Percentiles rank a stretch among this genome's conserved stretches.
These are phyloP conservation scores for Odocoileus hemionus DNA, from an alignment of 2,113 vertebrate genomes.

Conservation along the genomic window DNA sequence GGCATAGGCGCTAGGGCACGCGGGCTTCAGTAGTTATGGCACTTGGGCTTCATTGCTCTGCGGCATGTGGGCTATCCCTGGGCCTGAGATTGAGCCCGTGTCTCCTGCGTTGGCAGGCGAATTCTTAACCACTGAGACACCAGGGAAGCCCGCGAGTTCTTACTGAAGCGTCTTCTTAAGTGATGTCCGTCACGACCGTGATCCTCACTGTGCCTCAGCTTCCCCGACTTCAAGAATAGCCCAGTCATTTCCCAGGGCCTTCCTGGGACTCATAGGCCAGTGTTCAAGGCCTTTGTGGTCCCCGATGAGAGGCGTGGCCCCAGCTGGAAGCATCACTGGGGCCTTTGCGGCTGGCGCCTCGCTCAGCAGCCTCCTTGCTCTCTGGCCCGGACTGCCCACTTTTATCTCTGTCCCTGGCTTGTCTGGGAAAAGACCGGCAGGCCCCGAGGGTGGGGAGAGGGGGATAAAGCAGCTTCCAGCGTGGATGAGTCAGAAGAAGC, in stretches of 20 bases:
- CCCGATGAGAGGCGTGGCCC: not conserved
- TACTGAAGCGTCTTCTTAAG: not conserved
- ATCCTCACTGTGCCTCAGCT: not conserved
- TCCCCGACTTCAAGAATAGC: not conserved
- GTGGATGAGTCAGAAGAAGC: conserved; percentile 68
- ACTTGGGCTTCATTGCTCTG: accelerated
- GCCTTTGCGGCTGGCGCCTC: not conserved
- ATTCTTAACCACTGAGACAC: not conserved
- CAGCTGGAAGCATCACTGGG: not conserved
- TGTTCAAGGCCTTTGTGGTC: not conserved
- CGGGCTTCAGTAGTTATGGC: not conserved
- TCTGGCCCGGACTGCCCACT: not conserved
- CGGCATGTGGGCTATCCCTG: not conserved
- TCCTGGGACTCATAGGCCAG: not conserved
- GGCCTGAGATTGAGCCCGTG: not conserved
- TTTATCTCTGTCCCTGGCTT: conserved; percentile 52
- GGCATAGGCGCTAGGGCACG: not conserved
- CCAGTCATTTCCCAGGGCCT: not conserved
- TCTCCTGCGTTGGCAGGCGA: accelerated
- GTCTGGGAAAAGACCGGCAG: not conserved
- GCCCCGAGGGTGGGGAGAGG: not conserved
- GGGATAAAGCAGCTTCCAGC: conserved; percentile 60
- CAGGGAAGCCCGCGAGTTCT: not conserved
- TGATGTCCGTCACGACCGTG: accelerated
- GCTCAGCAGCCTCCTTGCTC: not conserved